Evolutionary conservation across 2,888 invertebrate species (phyloP).

Genomic region (Melolontha melolontha): DNA sequence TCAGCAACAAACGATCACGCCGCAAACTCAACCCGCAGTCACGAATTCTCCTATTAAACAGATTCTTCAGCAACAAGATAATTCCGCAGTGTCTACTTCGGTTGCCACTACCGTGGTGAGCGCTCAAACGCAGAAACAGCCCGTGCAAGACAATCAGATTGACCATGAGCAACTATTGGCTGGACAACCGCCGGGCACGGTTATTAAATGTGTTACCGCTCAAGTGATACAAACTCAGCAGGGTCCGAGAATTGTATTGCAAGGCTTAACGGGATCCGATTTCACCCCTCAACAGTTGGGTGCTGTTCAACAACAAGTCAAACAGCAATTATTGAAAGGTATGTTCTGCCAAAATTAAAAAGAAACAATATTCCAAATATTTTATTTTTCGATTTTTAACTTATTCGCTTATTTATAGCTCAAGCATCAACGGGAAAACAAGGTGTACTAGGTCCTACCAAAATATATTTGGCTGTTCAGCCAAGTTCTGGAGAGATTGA

Average conservation of each 20-base stretch:
- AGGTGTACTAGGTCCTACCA: constrained; percentile 86
- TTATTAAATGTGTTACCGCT: constrained; percentile 88
- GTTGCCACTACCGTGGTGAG: background rate
- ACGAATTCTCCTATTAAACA: constrained; percentile 44
- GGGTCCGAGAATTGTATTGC: constrained; percentile 87
- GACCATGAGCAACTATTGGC: constrained; percentile 74
- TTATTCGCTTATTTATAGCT: constrained; percentile 67
- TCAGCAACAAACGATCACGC: constrained; percentile 35
- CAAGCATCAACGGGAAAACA: constrained; percentile 90
- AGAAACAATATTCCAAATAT: too few relatives aligned
- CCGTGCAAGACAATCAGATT: constrained; percentile 47
- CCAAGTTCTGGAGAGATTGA: constrained; percentile 68
- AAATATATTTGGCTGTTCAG: constrained; percentile 88
- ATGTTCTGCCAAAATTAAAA: constrained; percentile 40
- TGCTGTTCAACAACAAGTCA: constrained; percentile 89
- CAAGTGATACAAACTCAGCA: constrained; percentile 88
- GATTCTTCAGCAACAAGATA: constrained; percentile 44
- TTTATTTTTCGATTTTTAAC: background rate
- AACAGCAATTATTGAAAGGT: constrained; percentile 90
- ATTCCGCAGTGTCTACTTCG: constrained; percentile 6
- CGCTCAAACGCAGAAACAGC: constrained; percentile 35
- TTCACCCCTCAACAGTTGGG: constrained; percentile 85
- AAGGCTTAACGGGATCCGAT: constrained; percentile 86
- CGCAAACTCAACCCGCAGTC: constrained; percentile 41
- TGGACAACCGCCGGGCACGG: constrained; percentile 87